These are phyloP conservation scores for Zosterops japonicus DNA, from an alignment of 2,113 vertebrate species.

Conservation along the genomic window DNA sequence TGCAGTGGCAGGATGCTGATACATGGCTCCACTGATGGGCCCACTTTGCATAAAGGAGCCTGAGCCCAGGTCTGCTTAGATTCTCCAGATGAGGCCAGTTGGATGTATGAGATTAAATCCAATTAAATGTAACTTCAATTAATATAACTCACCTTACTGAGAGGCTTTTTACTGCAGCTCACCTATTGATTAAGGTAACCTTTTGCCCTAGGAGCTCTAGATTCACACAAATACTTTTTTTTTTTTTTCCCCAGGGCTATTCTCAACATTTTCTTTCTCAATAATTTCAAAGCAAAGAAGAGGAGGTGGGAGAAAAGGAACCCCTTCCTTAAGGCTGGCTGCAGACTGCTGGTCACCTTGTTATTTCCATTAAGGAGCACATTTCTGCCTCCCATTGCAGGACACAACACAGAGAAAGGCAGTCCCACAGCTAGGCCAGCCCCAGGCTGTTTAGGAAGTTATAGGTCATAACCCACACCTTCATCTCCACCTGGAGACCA, in stretches of 20 bases:
- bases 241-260: not conserved
- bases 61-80: not conserved
- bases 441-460: not conserved
- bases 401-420: not conserved
- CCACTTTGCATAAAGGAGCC: not conserved
- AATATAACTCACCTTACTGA: not conserved
- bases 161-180: not conserved
- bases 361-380: not conserved
- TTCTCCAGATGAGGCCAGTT: not conserved
- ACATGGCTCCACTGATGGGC: not conserved
- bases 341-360: not conserved
- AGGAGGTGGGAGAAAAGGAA: not conserved
- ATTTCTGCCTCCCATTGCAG: not conserved
- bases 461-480: constrained; percentile 1
- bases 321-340: not conserved
- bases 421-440: not conserved
- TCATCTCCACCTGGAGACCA: constrained; percentile 26
- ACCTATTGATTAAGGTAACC: not conserved
- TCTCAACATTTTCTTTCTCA: not conserved
- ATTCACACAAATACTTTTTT: not conserved
- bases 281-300: not conserved
- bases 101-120: not conserved
- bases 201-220: not conserved
- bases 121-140: not conserved
- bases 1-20: not conserved